Base-by-base conservation (phyloP, 2,113 vertebrate genomes). In the Alligator sinensis region DNA sequence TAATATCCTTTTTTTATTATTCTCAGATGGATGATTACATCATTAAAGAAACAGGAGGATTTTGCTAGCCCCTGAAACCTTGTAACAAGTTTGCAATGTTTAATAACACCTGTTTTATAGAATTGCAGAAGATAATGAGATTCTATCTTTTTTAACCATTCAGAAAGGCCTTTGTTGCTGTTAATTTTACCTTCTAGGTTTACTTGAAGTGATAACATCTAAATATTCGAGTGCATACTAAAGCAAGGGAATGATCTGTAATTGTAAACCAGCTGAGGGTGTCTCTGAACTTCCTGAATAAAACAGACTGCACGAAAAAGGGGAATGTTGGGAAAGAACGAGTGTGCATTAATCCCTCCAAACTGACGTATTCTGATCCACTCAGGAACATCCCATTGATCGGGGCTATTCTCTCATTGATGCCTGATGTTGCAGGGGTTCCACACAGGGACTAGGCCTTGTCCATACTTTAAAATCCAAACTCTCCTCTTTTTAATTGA, bases 31-130 rank as follows among this genome's bases (percentile, higher is more conserved):
- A 72, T 63, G 60, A 86, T 84, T 93, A 80, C 81, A 61, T 92
- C 85, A 84, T 92, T 78, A 85, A 77, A 34, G 91, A 82, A 82
- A 80, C 61, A 62, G 91, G 77, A 95, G 87, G 91, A 95, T 94
- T 93, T 81, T 91, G 80, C 88, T 86, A 89, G 81, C 79, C 58
- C 76, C 89, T 91, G 75, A 80, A 89, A 91, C 84, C 74, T 83
- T 76, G 83, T 90, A 86, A 86, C 77, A 84, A 91, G 74, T 91
- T 92, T 62, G 27, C 58, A 86, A 16, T 94, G n/a, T 93, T 95
- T 95, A 94, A 95, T 96, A 96, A 88, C 88, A 93, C 81, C 90
- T 94, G 94, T 92, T 95, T 87, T 87, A 90, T 94, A 81, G 76
- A 93, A 91, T 64, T 94, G 28, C 61, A 72, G 64, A 95, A 93